Base-by-base conservation (phyloP, 2,888 invertebrate genomes). In the Hololepta plana region DNA sequence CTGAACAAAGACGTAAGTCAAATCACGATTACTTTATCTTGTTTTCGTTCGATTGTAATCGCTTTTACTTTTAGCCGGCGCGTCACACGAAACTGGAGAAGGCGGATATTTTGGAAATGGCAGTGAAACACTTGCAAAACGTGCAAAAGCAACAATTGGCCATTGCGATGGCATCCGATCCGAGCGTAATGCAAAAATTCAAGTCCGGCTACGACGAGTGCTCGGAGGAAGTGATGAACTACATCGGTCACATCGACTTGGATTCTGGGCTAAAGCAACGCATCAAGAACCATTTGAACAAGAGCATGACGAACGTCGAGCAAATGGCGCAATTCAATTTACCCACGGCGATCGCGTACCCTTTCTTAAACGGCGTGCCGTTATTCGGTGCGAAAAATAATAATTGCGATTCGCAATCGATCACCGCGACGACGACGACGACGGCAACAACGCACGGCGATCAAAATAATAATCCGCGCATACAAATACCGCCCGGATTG, bases 1-100 rank as follows among this genome's bases (percentile, higher is more conserved):
- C 80, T 87, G 74, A 85, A 87, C 51, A 87, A 88, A 72, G 90
- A 91, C 60, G 88, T 90, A 66, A 79, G 85, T 74, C 44, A 20
- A 12, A 12, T 14, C 15, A n/a, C 12, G 7, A 24, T 13, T 15
- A 19, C 3, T 17, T 9, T 16, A 3, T 15, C 7, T 23, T 13
- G 17, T 12, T 12, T 12, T 19, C 12, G 9, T 11, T 19, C 15
- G n/a, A 15, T 24, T 23, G 14, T 11, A 23, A 23, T 6, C 12
- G 7, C 12, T 21, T 10, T 10, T 20, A 3, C 34, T 67, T 67
- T 32, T 67, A 90, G 87, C 85, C 88, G 17, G 73, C 85, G 2
- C 71, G 88, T 30, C 90, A 91, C 57, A 85, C 87, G 4, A 93
- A 93, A 51, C 60, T 93, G 43, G 93, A 93, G 54, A 93, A 93